A percentile compares a stretch with the other conserved stretches of the same genome.
These are phyloP conservation scores for Aspidiotus destructor DNA, from an alignment of 2,888 invertebrate species.

Conservation along the genomic window DNA sequence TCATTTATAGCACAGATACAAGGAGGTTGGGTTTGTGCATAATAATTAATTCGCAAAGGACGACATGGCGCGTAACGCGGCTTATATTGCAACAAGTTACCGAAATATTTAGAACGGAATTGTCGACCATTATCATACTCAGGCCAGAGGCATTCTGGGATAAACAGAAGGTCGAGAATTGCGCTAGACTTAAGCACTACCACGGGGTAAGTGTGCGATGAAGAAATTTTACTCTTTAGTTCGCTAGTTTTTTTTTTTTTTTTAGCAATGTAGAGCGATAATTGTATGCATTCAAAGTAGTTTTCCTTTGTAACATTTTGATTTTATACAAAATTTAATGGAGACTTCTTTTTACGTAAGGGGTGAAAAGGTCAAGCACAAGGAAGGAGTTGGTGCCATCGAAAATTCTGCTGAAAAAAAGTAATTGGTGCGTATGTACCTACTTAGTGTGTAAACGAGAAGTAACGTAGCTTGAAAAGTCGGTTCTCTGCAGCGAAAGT, in stretches of 20 bases:
- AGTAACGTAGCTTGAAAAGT: too few species aligned
- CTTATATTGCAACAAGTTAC: constrained; percentile 52
- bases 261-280: too few species aligned
- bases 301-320: too few species aligned
- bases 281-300: too few species aligned
- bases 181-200: constrained; percentile 48
- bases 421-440: too few species aligned
- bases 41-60: constrained; percentile 55
- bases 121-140: constrained; percentile 50
- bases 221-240: background rate
- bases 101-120: constrained; percentile 46
- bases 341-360: too few species aligned
- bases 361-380: too few species aligned
- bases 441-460: too few species aligned
- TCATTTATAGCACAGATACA: constrained; percentile 45
- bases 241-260: background rate
- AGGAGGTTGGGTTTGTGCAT: constrained; percentile 50
- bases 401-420: too few species aligned
- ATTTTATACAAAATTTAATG: too few species aligned
- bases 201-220: constrained; percentile 11
- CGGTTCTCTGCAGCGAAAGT: too few species aligned
- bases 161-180: constrained; percentile 60
- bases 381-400: too few species aligned
- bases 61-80: constrained; percentile 54
- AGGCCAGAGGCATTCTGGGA: constrained; percentile 67